Evolutionary conservation across 1,140 invertebrate species (phyloP).

Genomic region (Mya arenaria): DNA sequence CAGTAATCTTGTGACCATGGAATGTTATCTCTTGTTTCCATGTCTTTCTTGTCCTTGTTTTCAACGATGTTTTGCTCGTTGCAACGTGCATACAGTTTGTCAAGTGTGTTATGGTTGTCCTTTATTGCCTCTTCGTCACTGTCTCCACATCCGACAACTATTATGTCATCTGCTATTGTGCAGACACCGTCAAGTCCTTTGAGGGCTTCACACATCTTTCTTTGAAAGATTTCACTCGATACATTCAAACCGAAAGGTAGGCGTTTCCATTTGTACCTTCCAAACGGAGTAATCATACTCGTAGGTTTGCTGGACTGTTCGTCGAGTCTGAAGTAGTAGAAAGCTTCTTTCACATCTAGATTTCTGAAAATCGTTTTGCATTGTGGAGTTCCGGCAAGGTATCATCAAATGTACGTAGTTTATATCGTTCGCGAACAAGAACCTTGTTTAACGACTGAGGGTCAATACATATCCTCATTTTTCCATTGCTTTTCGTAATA

Average conservation of each 20-base stretch:
- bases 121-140: not conserved
- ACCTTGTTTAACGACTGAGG: conserved; percentile 54
- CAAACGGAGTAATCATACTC: conserved; percentile 78
- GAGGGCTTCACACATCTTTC: conserved; percentile 42
- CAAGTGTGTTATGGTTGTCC: not conserved
- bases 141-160: conserved; percentile 46
- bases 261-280: conserved; percentile 73
- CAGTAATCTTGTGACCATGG: conserved; percentile 59
- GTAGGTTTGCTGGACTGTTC: conserved; percentile 60
- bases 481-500: conserved; percentile 55
- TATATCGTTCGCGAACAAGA: conserved; percentile 9
- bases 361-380: conserved; percentile 2
- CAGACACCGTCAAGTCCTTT: conserved; percentile 44
- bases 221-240: conserved; percentile 47
- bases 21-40: conserved; percentile 67
- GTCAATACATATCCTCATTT: conserved; percentile 62
- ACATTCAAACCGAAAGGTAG: conserved; percentile 79
- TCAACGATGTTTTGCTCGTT: conserved; percentile 38
- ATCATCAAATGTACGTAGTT: conserved; percentile 27
- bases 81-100: conserved; percentile 3
- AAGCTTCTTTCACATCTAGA: conserved; percentile 43
- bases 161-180: conserved; percentile 54
- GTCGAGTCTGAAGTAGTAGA: conserved; percentile 67
- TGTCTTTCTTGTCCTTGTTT: conserved; percentile 55
- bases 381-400: not conserved